Evolutionary conservation across 2,113 vertebrate genomes (phyloP).

Genomic region (Jacana jacana): DNA sequence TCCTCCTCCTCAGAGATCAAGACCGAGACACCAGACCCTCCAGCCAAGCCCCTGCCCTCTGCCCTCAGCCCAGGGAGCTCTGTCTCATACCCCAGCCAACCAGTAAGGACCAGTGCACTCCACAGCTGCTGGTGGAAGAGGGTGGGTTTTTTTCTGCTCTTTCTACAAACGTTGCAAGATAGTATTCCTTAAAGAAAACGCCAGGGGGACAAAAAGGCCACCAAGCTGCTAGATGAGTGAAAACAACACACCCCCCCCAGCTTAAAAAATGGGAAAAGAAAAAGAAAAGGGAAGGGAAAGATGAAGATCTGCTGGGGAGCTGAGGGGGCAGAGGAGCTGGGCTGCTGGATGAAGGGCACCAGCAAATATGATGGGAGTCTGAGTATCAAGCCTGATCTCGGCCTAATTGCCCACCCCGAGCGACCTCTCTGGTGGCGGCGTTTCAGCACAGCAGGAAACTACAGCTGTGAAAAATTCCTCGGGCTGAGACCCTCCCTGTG

Average conservation of each 20-base stretch:
- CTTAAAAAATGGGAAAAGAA: too few species aligned
- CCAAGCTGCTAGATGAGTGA: background rate
- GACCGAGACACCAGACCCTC: background rate
- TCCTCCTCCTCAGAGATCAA: background rate
- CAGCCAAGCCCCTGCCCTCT: background rate
- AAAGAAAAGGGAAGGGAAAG: background rate
- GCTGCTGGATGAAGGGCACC: background rate
- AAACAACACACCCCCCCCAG: background rate
- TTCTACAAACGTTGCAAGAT: background rate
- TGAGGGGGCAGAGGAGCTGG: background rate
- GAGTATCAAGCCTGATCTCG: background rate
- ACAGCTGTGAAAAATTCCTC: conserved; percentile 1
- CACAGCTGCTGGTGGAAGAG: background rate
- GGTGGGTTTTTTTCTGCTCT: background rate
- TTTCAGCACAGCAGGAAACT: background rate
- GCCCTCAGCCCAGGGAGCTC: background rate
- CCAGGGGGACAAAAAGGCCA: background rate
- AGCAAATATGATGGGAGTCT: background rate
- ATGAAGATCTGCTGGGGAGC: background rate
- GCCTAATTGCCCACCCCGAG: background rate
- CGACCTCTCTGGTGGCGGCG: background rate
- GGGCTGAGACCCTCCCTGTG: background rate
- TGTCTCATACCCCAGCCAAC: background rate
- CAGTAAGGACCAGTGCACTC: background rate
- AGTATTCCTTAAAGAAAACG: background rate